Evolutionary conservation across 2,797 vertebrate genomes (phyloP).

Genomic region (Ctenosaura bakeri): DNA sequence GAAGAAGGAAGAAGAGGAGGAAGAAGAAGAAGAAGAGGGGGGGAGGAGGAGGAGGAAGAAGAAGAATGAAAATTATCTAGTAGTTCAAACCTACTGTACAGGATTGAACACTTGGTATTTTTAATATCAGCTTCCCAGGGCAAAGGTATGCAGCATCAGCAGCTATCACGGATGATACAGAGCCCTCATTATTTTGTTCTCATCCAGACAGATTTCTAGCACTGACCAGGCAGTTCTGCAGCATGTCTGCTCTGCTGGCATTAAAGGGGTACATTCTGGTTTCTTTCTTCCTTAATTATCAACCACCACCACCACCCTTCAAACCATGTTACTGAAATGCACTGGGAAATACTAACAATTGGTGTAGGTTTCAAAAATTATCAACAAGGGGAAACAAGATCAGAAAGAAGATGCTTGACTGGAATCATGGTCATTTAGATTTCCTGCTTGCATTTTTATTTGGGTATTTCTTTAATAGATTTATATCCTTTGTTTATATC

Average conservation of each 20-base stretch:
- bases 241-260: background rate
- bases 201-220: rapidly evolving
- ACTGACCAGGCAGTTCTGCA: background rate
- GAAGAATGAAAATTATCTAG: background rate
- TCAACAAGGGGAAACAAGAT: background rate
- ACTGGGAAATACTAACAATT: rapidly evolving
- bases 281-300: rapidly evolving
- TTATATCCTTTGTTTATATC: background rate
- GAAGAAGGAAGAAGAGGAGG: too few relatives aligned
- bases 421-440: background rate
- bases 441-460: background rate
- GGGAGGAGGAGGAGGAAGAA: background rate
- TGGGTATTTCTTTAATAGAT: background rate
- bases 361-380: rapidly evolving
- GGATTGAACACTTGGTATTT: rapidly evolving
- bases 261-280: rapidly evolving
- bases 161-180: background rate
- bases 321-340: rapidly evolving
- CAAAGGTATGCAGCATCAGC: background rate
- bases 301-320: rapidly evolving
- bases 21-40: too few relatives aligned
- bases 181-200: slow-evolving; percentile 13
- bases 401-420: background rate
- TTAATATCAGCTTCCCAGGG: rapidly evolving
- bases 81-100: rapidly evolving